phyloP scores from a whole-genome alignment of 2,113 vertebrate species.

The Psittacara wagleri region DNA sequence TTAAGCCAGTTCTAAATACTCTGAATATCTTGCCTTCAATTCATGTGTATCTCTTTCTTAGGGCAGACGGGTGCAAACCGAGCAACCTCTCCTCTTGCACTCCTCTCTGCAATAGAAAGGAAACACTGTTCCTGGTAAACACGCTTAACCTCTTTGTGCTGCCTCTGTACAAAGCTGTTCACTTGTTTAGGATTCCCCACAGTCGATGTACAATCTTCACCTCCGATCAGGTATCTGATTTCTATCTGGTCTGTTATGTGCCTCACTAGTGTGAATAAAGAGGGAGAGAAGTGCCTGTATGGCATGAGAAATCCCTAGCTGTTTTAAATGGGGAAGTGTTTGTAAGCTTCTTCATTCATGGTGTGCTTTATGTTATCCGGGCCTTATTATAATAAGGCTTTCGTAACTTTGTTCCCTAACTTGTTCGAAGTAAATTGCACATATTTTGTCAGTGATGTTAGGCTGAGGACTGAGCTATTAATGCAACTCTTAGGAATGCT shows the following conservation, averaged over 20 bases:
- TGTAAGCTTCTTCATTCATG: not conserved
- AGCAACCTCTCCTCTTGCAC: not conserved
- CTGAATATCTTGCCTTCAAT: not conserved
- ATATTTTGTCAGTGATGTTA: not conserved
- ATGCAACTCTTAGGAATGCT: not conserved
- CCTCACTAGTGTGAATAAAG: not conserved
- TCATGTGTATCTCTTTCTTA: not conserved
- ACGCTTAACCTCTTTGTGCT: not conserved
- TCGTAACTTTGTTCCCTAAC: not conserved
- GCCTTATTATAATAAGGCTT: not conserved
- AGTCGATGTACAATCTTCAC: not conserved
- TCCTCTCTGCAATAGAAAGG: not conserved
- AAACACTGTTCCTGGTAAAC: rapidly evolving
- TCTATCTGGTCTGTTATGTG: not conserved
- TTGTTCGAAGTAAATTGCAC: not conserved
- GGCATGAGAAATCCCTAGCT: not conserved
- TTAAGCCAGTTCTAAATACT: not conserved
- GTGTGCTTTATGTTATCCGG: not conserved
- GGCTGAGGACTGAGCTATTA: not conserved
- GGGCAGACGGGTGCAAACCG: not conserved
- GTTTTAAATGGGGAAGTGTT: not conserved
- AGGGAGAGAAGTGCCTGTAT: not conserved
- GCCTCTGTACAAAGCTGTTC: not conserved
- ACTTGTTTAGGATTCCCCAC: not conserved
- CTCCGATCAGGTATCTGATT: not conserved